Conservation (phyloP, 2,888 invertebrate species). For the Cephalotes varians region DNA sequence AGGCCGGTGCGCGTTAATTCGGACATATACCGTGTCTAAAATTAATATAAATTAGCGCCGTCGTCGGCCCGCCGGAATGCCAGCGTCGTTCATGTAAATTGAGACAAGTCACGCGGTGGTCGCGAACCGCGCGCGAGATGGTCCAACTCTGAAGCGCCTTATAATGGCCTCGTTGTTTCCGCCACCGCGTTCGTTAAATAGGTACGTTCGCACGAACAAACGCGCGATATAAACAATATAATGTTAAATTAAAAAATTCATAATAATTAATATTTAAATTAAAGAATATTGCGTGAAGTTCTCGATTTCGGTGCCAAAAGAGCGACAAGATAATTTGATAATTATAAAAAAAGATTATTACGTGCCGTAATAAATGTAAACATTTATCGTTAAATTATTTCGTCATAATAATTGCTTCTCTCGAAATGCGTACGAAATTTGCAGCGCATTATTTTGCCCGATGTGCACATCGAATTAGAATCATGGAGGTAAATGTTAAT, state of each 20-base stretch:
- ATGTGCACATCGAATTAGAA: background rate
- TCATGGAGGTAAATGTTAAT: background rate
- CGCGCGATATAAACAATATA: background rate
- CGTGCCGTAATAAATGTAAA: background rate
- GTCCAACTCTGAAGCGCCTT: constrained; percentile 31
- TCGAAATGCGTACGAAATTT: background rate
- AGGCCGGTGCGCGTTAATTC: constrained; percentile 61
- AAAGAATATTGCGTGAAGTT: background rate
- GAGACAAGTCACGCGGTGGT: constrained; percentile 68
- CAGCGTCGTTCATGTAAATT: constrained; percentile 71
- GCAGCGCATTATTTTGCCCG: background rate
- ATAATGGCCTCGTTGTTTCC: constrained; percentile 12
- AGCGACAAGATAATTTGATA: background rate
- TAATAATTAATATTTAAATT: background rate
- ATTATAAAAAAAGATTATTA: background rate
- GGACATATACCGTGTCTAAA: constrained; percentile 71
- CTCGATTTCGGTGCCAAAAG: background rate
- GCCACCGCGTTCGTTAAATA: background rate
- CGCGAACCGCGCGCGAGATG: constrained; percentile 28
- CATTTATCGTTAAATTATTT: background rate
- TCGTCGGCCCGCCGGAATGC: constrained; percentile 63
- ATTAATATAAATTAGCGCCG: constrained; percentile 74
- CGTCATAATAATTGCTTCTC: background rate
- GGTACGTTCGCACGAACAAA: background rate
- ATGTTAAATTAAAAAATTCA: constrained; percentile 20